Conservation (phyloP, 2,113 vertebrate genomes). For the Amphilophus citrinellus region DNA sequence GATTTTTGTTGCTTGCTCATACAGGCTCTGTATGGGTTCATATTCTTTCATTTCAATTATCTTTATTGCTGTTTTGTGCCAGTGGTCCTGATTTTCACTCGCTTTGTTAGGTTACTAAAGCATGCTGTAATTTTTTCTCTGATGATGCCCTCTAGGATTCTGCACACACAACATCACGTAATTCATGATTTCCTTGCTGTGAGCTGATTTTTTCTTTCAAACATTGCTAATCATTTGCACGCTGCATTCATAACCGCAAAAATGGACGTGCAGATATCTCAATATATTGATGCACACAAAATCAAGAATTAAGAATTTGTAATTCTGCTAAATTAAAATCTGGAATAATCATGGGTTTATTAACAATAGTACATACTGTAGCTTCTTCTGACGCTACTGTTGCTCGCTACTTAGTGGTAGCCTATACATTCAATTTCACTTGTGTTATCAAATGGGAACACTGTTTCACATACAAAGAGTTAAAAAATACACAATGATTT, state of each 20-base stretch:
- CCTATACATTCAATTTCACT: not conserved
- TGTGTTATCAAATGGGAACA: too few relatives aligned
- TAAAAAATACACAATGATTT: too few relatives aligned
- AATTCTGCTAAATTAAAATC: not conserved
- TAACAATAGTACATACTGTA: not conserved
- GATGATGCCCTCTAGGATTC: not conserved
- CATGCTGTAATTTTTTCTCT: not conserved
- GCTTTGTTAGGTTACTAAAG: not conserved
- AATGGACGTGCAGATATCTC: not conserved
- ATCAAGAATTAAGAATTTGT: too few relatives aligned
- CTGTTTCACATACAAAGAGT: too few relatives aligned
- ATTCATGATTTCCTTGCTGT: not conserved
- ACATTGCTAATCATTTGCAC: not conserved
- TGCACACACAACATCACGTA: not conserved
- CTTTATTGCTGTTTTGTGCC: not conserved
- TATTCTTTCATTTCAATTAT: not conserved
- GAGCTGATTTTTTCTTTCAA: not conserved
- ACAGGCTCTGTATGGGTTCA: not conserved
- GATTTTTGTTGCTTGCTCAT: not conserved
- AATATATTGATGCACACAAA: not conserved
- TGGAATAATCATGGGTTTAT: not conserved
- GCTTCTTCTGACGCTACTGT: not conserved
- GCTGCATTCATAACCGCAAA: not conserved
- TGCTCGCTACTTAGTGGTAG: not conserved
- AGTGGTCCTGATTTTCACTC: not conserved